phyloP scores from a whole-genome alignment of 2,888 invertebrate species.

The Pachycephus smyrnensis region DNA sequence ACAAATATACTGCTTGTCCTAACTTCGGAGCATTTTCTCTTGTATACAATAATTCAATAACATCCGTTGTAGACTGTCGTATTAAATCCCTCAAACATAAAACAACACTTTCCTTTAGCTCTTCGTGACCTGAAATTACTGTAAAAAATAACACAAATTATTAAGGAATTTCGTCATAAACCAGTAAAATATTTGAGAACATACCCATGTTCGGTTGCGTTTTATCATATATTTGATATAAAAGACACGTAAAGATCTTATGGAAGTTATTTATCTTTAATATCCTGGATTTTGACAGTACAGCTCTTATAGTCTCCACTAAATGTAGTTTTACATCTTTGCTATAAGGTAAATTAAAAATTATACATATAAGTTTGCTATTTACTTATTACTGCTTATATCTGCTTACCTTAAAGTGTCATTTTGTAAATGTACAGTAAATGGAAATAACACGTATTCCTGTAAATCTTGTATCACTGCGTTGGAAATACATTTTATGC shows the following conservation, averaged over 20 bases:
- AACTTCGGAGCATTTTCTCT: conserved; percentile 72
- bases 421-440: conserved; percentile 60
- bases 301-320: conserved; percentile 68
- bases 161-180: conserved; percentile 2
- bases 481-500: conserved; percentile 62
- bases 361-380: neutral
- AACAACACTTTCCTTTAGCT: conserved; percentile 73
- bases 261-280: conserved; percentile 70
- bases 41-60: conserved; percentile 71
- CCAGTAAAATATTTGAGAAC: conserved; percentile 19
- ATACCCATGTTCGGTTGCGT: conserved; percentile 69
- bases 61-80: conserved; percentile 68
- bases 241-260: conserved; percentile 70
- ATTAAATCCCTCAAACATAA: conserved; percentile 70
- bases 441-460: conserved; percentile 70
- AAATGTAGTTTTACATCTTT: conserved; percentile 69
- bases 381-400: neutral
- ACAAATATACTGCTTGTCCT: conserved; percentile 76
- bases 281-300: conserved; percentile 69
- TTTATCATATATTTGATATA: conserved; percentile 72
- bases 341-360: conserved; percentile 46
- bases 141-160: conserved; percentile 38
- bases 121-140: conserved; percentile 74
- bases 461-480: conserved; percentile 69
- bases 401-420: conserved; percentile 46